phyloP scores from a whole-genome alignment of 2,888 invertebrate genomes.

The Hirudinaria manillensis region DNA sequence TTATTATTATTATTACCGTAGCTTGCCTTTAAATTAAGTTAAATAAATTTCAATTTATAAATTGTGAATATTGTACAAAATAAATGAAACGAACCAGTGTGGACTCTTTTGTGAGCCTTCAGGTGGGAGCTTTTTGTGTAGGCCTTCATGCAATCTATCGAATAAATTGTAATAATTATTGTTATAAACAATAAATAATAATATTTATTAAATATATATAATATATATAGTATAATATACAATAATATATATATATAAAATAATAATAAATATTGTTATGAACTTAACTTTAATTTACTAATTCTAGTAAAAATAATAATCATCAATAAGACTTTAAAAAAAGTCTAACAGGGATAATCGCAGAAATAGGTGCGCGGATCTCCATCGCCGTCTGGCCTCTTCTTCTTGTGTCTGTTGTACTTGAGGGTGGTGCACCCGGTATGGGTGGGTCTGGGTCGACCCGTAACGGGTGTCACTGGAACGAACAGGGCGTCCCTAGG shows the following conservation, averaged over 20 bases:
- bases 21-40: too few species aligned
- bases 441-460: constrained; percentile 44
- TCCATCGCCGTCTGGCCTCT: neutral
- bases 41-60: too few species aligned
- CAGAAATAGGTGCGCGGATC: constrained; percentile 19
- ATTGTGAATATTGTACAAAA: too few species aligned
- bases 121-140: constrained; percentile 30
- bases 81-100: constrained; percentile 18
- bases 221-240: too few species aligned
- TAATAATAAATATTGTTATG: too few species aligned
- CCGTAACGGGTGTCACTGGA: constrained; percentile 34
- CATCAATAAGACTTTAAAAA: neutral
- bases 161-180: neutral
- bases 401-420: constrained; percentile 70
- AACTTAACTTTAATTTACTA: too few species aligned
- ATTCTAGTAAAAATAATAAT: too few species aligned
- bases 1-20: too few species aligned
- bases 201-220: neutral
- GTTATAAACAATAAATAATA: neutral
- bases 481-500: neutral
- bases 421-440: constrained; percentile 58
- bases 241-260: too few species aligned
- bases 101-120: constrained; percentile 29
- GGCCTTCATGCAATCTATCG: constrained; percentile 24
- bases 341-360: constrained; percentile 26